Evolutionary conservation across 2,797 vertebrate species (phyloP).

Genomic region (Tenualosa thibaudeaui): DNA sequence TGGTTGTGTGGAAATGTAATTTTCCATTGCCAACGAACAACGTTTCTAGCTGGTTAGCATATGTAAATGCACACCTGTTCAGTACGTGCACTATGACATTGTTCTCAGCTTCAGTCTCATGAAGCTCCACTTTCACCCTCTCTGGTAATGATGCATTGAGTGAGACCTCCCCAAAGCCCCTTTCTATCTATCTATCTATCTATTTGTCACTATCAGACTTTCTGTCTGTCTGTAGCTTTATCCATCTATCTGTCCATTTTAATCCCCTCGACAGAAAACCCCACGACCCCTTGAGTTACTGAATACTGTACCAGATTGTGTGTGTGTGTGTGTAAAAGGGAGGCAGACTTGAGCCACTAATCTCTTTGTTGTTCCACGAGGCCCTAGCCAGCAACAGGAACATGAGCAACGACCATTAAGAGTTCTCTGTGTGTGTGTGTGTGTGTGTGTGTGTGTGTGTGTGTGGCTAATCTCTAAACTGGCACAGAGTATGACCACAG

Average conservation of each 20-base stretch:
- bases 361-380: slow-evolving; percentile 13
- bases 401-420: slow-evolving; percentile 48
- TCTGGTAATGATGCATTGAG: too few species aligned
- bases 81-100: neutral
- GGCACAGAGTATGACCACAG: slow-evolving; percentile 44
- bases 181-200: too few species aligned
- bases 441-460: slow-evolving; percentile 21
- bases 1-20: too few species aligned
- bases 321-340: neutral
- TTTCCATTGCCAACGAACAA: too few species aligned
- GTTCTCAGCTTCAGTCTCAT: neutral
- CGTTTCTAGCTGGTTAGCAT: too few species aligned
- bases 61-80: neutral
- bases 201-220: too few species aligned
- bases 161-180: too few species aligned
- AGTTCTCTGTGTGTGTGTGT: slow-evolving; percentile 28
- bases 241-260: neutral
- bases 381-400: neutral
- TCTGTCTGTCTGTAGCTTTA: neutral
- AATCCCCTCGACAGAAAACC: neutral
- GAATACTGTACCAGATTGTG: neutral
- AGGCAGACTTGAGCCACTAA: slow-evolving; percentile 6
- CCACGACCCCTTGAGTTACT: neutral
- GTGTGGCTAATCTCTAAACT: slow-evolving; percentile 38
- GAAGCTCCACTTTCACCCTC: too few species aligned